phyloP scores from a whole-genome alignment of 2,888 invertebrate genomes.

The Trachelus troglodyta region DNA sequence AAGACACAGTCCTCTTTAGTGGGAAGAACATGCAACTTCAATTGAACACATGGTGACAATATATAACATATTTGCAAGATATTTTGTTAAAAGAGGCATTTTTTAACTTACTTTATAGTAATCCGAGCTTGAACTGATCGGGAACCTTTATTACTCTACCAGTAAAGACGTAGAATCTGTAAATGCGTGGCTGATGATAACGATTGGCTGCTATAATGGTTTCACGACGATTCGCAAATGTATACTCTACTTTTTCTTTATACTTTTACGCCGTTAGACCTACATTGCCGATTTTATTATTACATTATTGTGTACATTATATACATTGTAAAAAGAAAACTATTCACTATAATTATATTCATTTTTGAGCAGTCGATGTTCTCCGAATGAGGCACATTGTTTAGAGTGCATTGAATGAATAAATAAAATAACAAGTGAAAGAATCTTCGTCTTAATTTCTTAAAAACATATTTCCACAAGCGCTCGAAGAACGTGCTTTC shows the following conservation, averaged over 20 bases:
- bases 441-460: too few relatives aligned
- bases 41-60: slow-evolving; percentile 50
- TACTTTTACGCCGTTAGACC: slow-evolving; percentile 13
- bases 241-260: slow-evolving; percentile 39
- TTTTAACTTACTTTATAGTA: slow-evolving; percentile 59
- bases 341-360: slow-evolving; percentile 58
- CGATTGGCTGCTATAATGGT: slow-evolving; percentile 36
- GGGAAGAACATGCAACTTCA: too few relatives aligned
- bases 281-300: slow-evolving; percentile 30
- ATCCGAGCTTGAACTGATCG: slow-evolving; percentile 51
- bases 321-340: slow-evolving; percentile 58
- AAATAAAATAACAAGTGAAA: slow-evolving; percentile 44
- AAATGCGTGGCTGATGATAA: slow-evolving; percentile 46
- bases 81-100: slow-evolving; percentile 58
- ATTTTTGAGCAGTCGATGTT: slow-evolving; percentile 50
- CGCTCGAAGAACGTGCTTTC: too few relatives aligned
- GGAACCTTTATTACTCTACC: slow-evolving; percentile 33
- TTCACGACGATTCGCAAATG: slow-evolving; percentile 42
- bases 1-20: too few relatives aligned
- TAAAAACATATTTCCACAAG: too few relatives aligned
- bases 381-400: slow-evolving; percentile 56
- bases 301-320: slow-evolving; percentile 55
- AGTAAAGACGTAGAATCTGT: slow-evolving; percentile 16
- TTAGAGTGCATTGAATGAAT: slow-evolving; percentile 57
- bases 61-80: slow-evolving; percentile 53